Conservation (phyloP, 2,113 vertebrate species). For the Hippoglossus stenolepis region DNA sequence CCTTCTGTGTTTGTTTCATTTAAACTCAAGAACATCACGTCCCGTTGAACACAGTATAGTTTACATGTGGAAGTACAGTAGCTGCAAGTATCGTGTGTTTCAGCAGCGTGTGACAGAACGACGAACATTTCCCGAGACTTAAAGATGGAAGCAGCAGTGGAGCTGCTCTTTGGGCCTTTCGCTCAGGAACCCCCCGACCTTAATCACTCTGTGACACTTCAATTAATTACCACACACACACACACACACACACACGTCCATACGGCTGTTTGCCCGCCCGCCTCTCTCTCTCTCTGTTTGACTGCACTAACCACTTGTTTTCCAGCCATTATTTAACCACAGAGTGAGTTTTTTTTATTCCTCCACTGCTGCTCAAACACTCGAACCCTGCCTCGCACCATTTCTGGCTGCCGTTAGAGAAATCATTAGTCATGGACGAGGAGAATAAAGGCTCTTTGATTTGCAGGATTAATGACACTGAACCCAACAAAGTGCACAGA, state of each 20-base stretch:
- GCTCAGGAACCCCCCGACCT: slow-evolving; percentile 31
- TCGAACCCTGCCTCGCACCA: neutral
- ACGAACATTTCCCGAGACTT: too few relatives aligned
- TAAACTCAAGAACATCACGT: neutral
- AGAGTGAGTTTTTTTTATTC: neutral
- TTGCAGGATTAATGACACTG: slow-evolving; percentile 7
- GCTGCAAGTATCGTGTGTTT: neutral
- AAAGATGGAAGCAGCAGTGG: too few relatives aligned
- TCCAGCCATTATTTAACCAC: neutral
- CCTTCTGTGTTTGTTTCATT: neutral
- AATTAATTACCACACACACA: slow-evolving; percentile 27
- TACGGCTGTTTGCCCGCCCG: neutral
- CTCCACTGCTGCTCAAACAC: neutral
- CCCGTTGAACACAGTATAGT: too few relatives aligned
- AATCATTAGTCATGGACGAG: slow-evolving; percentile 1
- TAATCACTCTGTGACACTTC: slow-evolving; percentile 25
- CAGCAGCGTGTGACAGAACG: too few relatives aligned
- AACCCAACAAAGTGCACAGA: neutral
- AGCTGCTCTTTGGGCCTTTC: neutral
- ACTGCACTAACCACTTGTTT: neutral
- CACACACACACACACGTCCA: neutral
- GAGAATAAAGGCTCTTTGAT: slow-evolving; percentile 14
- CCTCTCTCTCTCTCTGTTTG: neutral
- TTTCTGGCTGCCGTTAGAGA: neutral
- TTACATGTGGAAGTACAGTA: neutral